A percentile compares a stretch with the other conserved stretches of the same genome.
Evolutionary conservation across 1,140 invertebrate species (phyloP).

Genomic region (Trichonephila inaurata): DNA sequence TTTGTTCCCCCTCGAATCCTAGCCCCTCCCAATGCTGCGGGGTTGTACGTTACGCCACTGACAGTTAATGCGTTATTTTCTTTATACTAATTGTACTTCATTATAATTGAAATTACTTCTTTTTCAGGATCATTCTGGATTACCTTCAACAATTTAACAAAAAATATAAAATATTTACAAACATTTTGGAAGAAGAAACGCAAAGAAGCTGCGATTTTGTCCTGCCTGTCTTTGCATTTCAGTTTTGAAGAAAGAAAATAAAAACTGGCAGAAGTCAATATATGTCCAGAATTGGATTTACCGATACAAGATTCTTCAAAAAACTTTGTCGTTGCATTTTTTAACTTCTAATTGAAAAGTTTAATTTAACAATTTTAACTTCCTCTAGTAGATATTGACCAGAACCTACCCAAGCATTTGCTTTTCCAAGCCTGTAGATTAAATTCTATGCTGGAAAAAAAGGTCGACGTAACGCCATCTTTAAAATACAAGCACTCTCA

Average conservation of each 20-base stretch:
- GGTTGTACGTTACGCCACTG: too few relatives aligned
- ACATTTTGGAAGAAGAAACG: conserved; percentile 13
- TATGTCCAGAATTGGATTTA: background rate
- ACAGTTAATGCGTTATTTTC: too few relatives aligned
- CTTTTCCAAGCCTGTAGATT: too few relatives aligned
- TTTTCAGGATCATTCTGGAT: background rate
- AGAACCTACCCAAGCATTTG: too few relatives aligned
- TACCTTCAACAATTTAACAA: background rate
- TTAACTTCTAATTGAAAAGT: background rate
- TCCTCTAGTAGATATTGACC: background rate
- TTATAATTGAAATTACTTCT: background rate
- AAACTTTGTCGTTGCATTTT: background rate
- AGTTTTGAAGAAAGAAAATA: background rate
- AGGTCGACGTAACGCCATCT: too few relatives aligned
- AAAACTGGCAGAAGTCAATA: too few relatives aligned
- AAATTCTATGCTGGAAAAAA: too few relatives aligned
- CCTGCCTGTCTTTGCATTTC: conserved; percentile 3
- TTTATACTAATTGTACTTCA: too few relatives aligned
- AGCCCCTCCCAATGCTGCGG: too few relatives aligned
- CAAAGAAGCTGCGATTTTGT: background rate
- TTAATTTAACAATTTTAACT: background rate
- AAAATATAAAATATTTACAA: background rate
- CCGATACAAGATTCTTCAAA: conserved; percentile 5
- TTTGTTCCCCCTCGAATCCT: too few relatives aligned
- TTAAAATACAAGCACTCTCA: too few relatives aligned